Evolutionary conservation across 1,140 invertebrate species (phyloP), one percentile per base, ranked within the genome.

Genomic region (Ectropis grisescens): DNA sequence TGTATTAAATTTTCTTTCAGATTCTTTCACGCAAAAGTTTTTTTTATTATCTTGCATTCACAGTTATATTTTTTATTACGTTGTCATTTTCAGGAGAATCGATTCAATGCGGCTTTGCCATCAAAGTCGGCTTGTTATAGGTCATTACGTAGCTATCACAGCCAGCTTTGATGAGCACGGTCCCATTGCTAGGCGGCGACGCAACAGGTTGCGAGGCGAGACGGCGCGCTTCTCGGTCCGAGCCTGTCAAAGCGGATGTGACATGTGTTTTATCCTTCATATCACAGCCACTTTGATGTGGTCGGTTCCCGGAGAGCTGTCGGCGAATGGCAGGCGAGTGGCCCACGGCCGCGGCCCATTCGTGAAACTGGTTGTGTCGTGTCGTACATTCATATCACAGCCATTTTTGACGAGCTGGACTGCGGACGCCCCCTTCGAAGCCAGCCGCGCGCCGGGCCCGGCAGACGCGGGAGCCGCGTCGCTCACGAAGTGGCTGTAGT

Each of bases 281-380:
- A 81, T 81, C 75, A 81, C 75, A 81, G 75, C 72, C 75, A 74
- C 72, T 81, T 81, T 81, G 75, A 78, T 81, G 75, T 78, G 75
- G 72, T 76, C 69, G 72, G 76, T 78, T 75, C 70, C 58, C 55
- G 58, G 65, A 67, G 65, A 72, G 47, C 43, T 30, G 28, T 15
- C 57, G 24, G 24, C 55, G 32, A 41, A 19, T 19, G n/a, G 28
- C 3, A 9, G 19, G 16, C n/a, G n/a, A n/a, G n/a, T n/a, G n/a
- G n/a, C n/a, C n/a, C n/a, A n/a, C n/a, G n/a, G n/a, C 62, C 56
- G 43, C 61, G 66, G 62, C 66, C 68, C 68, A 61, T 65, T 75
- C 75, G 75, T 71, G 57, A 72, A 80, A 80, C 67, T 75, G 58
- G 66, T 43, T 66, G 75, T 76, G 75, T 38, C 41, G 52, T 76